Conservation (phyloP, 2,113 vertebrate genomes). For the Loxodonta africana region DNA sequence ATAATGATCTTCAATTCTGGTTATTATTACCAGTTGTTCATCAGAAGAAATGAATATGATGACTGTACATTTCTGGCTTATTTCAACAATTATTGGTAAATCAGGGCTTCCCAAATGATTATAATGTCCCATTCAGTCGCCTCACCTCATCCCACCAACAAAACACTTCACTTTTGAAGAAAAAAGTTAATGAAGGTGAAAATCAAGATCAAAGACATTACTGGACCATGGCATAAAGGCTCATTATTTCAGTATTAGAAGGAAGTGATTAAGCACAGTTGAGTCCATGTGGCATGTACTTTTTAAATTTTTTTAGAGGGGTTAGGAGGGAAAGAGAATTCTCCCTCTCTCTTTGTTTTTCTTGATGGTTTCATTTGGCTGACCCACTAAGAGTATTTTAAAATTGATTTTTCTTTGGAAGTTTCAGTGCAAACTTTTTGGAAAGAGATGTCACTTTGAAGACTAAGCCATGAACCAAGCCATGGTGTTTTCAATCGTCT, state of each 20-base stretch:
- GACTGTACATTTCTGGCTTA: not conserved
- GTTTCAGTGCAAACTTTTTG: not conserved
- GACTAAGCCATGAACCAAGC: too few species aligned
- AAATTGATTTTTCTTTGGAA: not conserved
- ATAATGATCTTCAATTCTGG: not conserved
- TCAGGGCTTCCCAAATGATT: not conserved
- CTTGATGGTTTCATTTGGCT: not conserved
- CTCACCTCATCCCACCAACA: not conserved
- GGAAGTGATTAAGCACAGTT: not conserved
- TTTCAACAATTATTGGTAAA: not conserved
- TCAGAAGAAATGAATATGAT: not conserved
- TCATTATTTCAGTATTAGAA: not conserved
- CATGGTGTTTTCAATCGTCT: too few species aligned
- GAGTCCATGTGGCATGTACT: not conserved
- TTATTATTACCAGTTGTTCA: not conserved
- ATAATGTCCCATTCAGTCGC: not conserved
- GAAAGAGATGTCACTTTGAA: not conserved
- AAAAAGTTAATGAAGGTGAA: not conserved
- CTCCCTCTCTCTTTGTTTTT: not conserved
- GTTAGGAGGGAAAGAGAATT: not conserved
- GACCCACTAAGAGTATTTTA: not conserved
- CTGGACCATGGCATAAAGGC: not conserved
- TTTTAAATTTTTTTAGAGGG: too few species aligned
- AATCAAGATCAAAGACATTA: not conserved
- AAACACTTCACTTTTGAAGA: not conserved